Percentiles rank a stretch among this genome's conserved stretches.
These are phyloP conservation scores for Gasterosteus nipponicus DNA, from an alignment of 2,113 vertebrate genomes.

Conservation along the genomic window DNA sequence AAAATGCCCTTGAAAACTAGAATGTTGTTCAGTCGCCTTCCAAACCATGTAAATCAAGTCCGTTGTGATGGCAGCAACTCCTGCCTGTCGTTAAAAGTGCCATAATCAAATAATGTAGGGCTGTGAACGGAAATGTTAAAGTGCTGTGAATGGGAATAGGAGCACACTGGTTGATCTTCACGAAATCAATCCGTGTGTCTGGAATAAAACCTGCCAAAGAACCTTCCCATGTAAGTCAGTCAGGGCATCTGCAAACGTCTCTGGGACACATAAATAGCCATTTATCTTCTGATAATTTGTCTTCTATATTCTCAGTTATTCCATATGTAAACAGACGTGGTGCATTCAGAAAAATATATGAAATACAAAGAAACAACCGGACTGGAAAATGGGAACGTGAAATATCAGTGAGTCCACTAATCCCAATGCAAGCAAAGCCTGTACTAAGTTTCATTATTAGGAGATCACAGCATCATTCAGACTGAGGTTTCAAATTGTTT, in stretches of 20 bases:
- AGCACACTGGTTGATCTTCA: background rate
- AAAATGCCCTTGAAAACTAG: background rate
- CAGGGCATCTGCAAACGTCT: background rate
- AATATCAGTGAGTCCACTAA: slow-evolving; percentile 17
- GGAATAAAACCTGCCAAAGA: background rate
- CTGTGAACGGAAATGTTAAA: background rate
- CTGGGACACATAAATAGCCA: slow-evolving; percentile 9
- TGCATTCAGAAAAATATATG: background rate
- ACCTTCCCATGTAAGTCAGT: background rate
- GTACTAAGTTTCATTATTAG: slow-evolving; percentile 8
- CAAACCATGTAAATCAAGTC: background rate
- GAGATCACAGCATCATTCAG: background rate
- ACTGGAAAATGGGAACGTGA: slow-evolving; percentile 1
- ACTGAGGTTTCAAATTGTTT: slow-evolving; percentile 9
- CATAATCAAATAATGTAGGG: background rate
- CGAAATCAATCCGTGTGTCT: background rate
- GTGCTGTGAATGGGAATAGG: background rate
- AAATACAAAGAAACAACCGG: background rate
- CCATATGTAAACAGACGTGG: background rate
- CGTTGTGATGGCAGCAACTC: background rate
- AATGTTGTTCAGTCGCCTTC: background rate
- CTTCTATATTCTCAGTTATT: background rate
- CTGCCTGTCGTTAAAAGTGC: background rate
- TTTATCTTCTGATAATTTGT: slow-evolving; percentile 1
- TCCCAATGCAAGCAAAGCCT: slow-evolving; percentile 23